Evolutionary conservation across 2,888 invertebrate species (phyloP).

Genomic region (Lamellibrachia columna): DNA sequence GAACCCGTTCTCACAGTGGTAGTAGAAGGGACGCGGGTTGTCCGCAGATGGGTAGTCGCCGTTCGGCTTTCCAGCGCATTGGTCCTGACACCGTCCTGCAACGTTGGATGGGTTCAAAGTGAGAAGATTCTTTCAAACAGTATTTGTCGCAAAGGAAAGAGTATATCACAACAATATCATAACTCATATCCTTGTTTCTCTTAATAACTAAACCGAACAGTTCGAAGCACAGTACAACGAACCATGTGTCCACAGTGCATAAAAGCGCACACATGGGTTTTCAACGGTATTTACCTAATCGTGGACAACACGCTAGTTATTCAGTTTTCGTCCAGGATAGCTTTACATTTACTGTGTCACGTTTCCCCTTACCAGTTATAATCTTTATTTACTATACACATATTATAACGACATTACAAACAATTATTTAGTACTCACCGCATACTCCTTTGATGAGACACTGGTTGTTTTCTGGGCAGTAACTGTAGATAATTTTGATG

Average conservation of each 20-base stretch:
- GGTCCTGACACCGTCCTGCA: not conserved
- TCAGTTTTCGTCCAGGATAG: too few relatives aligned
- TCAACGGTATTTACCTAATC: too few relatives aligned
- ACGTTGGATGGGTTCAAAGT: not conserved
- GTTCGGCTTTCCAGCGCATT: not conserved
- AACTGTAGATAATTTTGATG: not conserved
- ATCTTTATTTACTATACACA: too few relatives aligned
- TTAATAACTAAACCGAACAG: not conserved
- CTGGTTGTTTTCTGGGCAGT: not conserved
- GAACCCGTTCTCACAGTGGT: not conserved
- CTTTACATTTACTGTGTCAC: too few relatives aligned
- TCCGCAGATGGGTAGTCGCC: not conserved
- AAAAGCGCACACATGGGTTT: too few relatives aligned
- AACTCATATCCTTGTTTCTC: not conserved
- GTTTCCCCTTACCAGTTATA: too few relatives aligned
- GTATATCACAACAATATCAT: not conserved
- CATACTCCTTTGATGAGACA: not conserved
- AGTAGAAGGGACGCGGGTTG: not conserved
- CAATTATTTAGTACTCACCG: not conserved
- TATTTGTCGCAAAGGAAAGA: not conserved
- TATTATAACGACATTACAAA: too few relatives aligned
- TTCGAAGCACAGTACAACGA: not conserved
- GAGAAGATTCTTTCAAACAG: not conserved
- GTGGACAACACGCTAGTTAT: too few relatives aligned
- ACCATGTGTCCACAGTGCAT: not conserved